These are phyloP conservation scores for Pimpla rufipes DNA, from an alignment of 2,888 invertebrate genomes.

Conservation along the genomic window DNA sequence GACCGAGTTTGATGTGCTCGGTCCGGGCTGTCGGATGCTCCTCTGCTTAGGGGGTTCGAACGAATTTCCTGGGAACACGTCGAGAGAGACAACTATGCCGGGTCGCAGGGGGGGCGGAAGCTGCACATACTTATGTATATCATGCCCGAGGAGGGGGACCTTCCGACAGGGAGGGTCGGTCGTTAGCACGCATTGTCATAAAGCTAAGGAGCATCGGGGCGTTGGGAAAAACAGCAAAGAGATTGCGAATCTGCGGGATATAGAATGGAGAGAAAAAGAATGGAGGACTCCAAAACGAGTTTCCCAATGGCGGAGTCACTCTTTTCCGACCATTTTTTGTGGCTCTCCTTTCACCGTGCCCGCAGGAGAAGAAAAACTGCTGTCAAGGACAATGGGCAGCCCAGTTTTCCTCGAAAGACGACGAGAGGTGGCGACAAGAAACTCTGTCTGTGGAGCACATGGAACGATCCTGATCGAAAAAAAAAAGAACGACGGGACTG, in stretches of 20 bases:
- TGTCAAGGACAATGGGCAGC: neutral
- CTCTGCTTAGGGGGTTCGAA: slow-evolving; percentile 38
- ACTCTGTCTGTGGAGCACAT: slow-evolving; percentile 15
- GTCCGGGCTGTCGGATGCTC: slow-evolving; percentile 38
- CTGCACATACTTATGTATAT: slow-evolving; percentile 32
- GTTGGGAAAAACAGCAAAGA: neutral
- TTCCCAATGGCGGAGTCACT: too few species aligned
- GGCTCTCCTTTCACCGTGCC: too few species aligned
- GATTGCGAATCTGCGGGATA: neutral
- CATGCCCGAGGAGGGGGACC: slow-evolving; percentile 19
- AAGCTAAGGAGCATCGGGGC: slow-evolving; percentile 23
- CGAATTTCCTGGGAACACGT: slow-evolving; percentile 42
- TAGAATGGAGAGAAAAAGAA: neutral
- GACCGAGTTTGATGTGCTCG: slow-evolving; percentile 61
- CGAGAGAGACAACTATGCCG: slow-evolving; percentile 35
- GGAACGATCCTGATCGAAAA: slow-evolving; percentile 40
- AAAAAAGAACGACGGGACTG: slow-evolving; percentile 32
- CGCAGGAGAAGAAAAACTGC: neutral
- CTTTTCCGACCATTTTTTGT: too few species aligned
- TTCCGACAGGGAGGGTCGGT: slow-evolving; percentile 24
- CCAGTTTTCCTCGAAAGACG: neutral
- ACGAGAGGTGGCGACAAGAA: neutral
- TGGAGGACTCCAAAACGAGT: neutral
- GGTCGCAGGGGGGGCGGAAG: slow-evolving; percentile 16
- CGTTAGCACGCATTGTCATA: slow-evolving; percentile 28